Conservation (phyloP, 1,140 invertebrate species). For the Tribolium castaneum region DNA sequence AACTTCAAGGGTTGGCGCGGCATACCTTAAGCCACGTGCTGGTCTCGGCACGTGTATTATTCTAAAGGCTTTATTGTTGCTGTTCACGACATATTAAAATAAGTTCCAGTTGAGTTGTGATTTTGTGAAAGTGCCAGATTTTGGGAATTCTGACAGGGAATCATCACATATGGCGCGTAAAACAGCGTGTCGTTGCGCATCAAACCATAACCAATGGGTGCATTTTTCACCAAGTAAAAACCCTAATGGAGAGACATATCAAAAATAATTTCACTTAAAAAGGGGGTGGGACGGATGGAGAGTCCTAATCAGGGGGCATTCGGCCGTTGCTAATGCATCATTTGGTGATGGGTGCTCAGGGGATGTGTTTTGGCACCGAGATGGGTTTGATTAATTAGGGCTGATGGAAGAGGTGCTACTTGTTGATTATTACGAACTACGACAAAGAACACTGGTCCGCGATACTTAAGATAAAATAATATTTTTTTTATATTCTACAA, state of each 20-base stretch:
- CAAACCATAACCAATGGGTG: conserved; percentile 44
- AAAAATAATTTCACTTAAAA: conserved; percentile 42
- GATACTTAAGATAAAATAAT: no score
- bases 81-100: background rate
- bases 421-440: background rate
- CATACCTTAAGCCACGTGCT: conserved; percentile 26
- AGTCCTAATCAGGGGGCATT: background rate
- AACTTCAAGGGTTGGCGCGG: background rate
- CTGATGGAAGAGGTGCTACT: background rate
- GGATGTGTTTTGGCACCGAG: background rate
- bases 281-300: background rate
- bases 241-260: conserved; percentile 39
- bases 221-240: conserved; percentile 46
- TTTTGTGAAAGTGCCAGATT: conserved; percentile 17
- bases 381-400: conserved; percentile 22
- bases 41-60: background rate
- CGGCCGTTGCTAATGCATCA: conserved; percentile 17
- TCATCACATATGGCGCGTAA: conserved; percentile 13
- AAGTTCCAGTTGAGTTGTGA: background rate
- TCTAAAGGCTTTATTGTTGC: background rate
- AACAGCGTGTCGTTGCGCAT: conserved; percentile 35
- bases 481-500: no score
- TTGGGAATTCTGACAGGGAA: background rate
- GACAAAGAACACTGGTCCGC: background rate
- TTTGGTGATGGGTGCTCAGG: conserved; percentile 11